Evolutionary conservation across 2,888 invertebrate species (phyloP).

Genomic region (Cinara cedri): DNA sequence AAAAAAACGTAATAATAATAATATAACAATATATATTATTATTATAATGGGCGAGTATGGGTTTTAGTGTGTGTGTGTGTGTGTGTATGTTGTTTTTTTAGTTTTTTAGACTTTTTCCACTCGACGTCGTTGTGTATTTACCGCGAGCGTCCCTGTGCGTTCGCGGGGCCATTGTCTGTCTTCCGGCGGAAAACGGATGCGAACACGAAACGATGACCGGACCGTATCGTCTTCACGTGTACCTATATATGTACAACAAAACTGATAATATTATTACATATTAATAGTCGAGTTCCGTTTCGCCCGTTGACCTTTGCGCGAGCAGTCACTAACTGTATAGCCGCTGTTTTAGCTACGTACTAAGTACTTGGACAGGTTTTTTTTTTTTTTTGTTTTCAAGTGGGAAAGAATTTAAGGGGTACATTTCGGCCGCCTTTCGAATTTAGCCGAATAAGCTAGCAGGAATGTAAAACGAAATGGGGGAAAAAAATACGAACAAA

Average conservation of each 20-base stretch:
- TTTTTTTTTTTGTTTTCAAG: too few relatives aligned
- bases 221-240: neutral
- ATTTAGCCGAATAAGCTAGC: too few relatives aligned
- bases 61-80: neutral
- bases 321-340: too few relatives aligned
- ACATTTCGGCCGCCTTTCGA: too few relatives aligned
- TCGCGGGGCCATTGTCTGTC: slow-evolving; percentile 39
- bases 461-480: too few relatives aligned
- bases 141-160: neutral
- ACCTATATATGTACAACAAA: neutral
- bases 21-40: neutral
- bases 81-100: neutral
- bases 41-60: neutral
- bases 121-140: slow-evolving; percentile 23
- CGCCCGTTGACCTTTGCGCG: slow-evolving; percentile 45
- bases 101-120: too few relatives aligned
- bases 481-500: too few relatives aligned
- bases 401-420: too few relatives aligned
- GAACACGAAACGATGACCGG: slow-evolving; percentile 56
- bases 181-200: slow-evolving; percentile 60
- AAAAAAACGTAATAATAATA: neutral
- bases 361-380: too few relatives aligned
- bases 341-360: too few relatives aligned
- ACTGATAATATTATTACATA: neutral
- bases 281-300: slow-evolving; percentile 43